Percentiles rank a stretch among this genome's conserved stretches.
These are phyloP conservation scores for Penaeus indicus DNA, from an alignment of 1,140 invertebrate genomes.

Conservation along the genomic window DNA sequence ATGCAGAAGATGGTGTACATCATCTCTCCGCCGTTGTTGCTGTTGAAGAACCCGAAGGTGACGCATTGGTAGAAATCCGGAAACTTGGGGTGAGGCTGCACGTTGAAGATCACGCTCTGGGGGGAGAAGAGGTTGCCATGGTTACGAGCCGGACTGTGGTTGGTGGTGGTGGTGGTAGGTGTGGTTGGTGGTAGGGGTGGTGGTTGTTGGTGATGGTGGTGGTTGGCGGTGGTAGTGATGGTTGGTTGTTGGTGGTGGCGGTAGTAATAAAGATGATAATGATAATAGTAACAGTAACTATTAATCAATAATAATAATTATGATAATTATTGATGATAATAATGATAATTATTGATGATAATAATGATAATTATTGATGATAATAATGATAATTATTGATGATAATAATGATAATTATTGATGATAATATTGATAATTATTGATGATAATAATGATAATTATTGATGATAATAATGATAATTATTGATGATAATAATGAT, in stretches of 20 bases:
- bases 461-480: too few species aligned
- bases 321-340: too few species aligned
- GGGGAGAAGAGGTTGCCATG: background rate
- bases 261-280: too few species aligned
- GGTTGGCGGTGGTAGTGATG: background rate
- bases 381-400: background rate
- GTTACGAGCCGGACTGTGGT: too few species aligned
- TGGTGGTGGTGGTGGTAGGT: too few species aligned
- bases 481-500: background rate
- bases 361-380: too few species aligned
- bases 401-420: background rate
- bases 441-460: too few species aligned
- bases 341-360: too few species aligned
- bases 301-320: too few species aligned
- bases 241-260: background rate
- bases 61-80: conserved; percentile 73
- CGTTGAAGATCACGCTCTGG: conserved; percentile 72
- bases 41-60: conserved; percentile 73
- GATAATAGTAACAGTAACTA: too few species aligned
- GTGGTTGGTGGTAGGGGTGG: too few species aligned
- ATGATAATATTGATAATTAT: too few species aligned
- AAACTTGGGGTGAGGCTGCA: conserved; percentile 71
- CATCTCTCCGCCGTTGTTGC: conserved; percentile 70
- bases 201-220: background rate
- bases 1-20: conserved; percentile 67